These are phyloP conservation scores for Leptopilina clavipes DNA, from an alignment of 1,140 invertebrate genomes.

Conservation along the genomic window DNA sequence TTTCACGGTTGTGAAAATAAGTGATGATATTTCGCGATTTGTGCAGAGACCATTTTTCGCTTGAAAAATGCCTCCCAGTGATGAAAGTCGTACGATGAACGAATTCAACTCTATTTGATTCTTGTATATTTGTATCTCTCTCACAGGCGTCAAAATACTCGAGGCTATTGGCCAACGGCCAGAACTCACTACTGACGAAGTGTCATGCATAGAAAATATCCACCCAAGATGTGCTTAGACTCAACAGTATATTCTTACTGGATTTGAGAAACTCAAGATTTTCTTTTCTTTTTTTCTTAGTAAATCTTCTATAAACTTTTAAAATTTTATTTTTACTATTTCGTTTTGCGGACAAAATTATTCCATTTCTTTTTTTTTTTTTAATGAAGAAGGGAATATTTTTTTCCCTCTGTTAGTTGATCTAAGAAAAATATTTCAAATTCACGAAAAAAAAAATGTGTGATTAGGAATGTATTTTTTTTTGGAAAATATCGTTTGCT, in stretches of 20 bases:
- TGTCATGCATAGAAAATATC: slow-evolving; percentile 41
- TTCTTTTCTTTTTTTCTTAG: not conserved
- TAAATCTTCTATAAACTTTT: no score
- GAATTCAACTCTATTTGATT: not conserved
- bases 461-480: no score
- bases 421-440: no score
- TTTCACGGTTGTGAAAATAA: not conserved
- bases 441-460: no score
- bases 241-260: no score
- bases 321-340: slow-evolving; percentile 13
- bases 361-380: no score
- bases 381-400: no score
- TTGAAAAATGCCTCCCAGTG: not conserved
- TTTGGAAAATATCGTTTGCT: no score
- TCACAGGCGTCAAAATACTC: slow-evolving; percentile 50
- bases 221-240: not conserved
- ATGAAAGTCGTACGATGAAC: slow-evolving; percentile 33
- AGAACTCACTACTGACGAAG: slow-evolving; percentile 52
- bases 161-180: slow-evolving; percentile 57
- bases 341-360: no score
- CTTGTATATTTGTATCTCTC: slow-evolving; percentile 44
- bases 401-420: no score
- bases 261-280: no score
- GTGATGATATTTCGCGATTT: not conserved
- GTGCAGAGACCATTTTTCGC: not conserved